phyloP scores from a whole-genome alignment of 2,888 invertebrate genomes.

The Pterostichus madidus region DNA sequence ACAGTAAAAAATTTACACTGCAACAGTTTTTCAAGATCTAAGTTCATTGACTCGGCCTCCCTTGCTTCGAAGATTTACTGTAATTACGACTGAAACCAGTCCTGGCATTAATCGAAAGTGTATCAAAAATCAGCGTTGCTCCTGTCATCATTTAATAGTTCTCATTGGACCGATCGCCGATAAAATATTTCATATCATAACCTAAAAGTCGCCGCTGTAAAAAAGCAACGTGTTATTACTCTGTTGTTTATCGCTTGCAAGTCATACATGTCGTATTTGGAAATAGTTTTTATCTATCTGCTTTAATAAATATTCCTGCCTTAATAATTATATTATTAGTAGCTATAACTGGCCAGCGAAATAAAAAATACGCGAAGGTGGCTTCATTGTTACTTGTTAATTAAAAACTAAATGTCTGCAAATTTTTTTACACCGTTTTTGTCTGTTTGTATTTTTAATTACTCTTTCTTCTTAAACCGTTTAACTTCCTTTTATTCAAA shows the following conservation, averaged over 20 bases:
- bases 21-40: conserved; percentile 14
- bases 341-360: conserved; percentile 10
- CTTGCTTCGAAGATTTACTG: conserved; percentile 51
- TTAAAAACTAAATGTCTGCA: conserved; percentile 30
- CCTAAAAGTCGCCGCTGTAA: conserved; percentile 34
- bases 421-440: conserved; percentile 29
- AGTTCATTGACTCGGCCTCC: conserved; percentile 35
- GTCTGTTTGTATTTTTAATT: conserved; percentile 29
- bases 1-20: conserved; percentile 3
- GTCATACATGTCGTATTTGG: conserved; percentile 36
- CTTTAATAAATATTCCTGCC: conserved; percentile 27
- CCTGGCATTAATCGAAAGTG: conserved; percentile 56
- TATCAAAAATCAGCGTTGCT: conserved; percentile 48
- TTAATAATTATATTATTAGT: conserved; percentile 33
- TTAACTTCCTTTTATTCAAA: conserved; percentile 17
- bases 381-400: conserved; percentile 40
- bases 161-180: conserved; percentile 29
- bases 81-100: conserved; percentile 54
- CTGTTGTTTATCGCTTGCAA: conserved; percentile 23
- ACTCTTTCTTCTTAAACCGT: not conserved
- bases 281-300: conserved; percentile 24
- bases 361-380: conserved; percentile 34
- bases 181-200: conserved; percentile 45
- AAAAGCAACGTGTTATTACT: conserved; percentile 31
- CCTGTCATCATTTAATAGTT: conserved; percentile 27